Evolutionary conservation across 2,888 invertebrate genomes (phyloP).

Genomic region (Thysanoteuthis rhombus): DNA sequence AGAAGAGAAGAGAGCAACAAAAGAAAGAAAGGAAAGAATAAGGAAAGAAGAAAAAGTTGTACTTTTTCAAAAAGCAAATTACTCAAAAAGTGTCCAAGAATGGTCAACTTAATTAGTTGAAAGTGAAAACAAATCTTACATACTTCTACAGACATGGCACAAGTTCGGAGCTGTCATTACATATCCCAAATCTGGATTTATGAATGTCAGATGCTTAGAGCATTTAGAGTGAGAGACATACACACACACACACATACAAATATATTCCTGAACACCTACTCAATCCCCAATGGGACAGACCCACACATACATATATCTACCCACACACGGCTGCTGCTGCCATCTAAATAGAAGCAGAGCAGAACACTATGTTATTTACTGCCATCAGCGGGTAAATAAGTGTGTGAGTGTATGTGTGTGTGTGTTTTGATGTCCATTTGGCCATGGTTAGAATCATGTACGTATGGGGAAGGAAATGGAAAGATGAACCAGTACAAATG

Average conservation of each 20-base stretch:
- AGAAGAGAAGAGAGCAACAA: neutral
- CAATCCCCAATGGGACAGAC: neutral
- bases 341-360: neutral
- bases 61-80: neutral
- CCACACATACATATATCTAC: neutral
- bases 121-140: neutral
- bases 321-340: neutral
- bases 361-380: neutral
- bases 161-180: neutral
- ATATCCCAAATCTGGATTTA: neutral
- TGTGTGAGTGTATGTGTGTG: no score
- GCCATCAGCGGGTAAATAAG: neutral
- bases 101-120: neutral
- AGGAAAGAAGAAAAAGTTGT: neutral
- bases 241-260: neutral
- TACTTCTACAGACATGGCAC: conserved; percentile 12
- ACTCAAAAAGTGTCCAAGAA: neutral
- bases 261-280: neutral
- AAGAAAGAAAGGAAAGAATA: neutral
- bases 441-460: no score
- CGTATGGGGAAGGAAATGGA: no score
- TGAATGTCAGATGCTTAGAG: neutral
- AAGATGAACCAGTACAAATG: no score
- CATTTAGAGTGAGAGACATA: neutral
- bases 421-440: no score